These are phyloP conservation scores for Eurystomus gularis DNA, from an alignment of 2,113 vertebrate genomes.

Conservation along the genomic window DNA sequence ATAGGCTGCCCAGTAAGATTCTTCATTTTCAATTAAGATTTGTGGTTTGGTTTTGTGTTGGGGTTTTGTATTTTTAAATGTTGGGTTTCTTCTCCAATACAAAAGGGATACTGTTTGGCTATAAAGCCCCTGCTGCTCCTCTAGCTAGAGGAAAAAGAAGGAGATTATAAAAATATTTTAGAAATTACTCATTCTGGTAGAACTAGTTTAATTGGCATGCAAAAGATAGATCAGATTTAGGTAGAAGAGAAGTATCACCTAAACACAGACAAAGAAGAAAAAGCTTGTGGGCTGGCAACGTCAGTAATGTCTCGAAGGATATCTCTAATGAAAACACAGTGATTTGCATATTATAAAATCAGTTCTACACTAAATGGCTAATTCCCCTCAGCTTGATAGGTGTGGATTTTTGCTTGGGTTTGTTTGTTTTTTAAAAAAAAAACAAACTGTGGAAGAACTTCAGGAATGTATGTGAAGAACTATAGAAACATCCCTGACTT, in stretches of 20 bases:
- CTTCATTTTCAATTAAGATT: not conserved
- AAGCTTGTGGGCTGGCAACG: not conserved
- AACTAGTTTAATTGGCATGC: not conserved
- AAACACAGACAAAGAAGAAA: not conserved
- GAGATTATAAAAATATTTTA: not conserved
- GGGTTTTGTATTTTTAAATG: not conserved
- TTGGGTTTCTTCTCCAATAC: not conserved
- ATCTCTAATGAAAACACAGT: not conserved
- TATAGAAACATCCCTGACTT: not conserved
- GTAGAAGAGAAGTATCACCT: not conserved
- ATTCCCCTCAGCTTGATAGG: not conserved
- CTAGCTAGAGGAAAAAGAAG: not conserved
- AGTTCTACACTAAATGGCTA: not conserved
- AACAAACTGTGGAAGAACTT: not conserved
- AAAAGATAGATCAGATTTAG: not conserved
- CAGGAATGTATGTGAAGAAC: not conserved
- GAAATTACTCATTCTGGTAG: not conserved
- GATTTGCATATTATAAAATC: not conserved
- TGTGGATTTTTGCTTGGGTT: not conserved
- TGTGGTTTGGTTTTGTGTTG: not conserved
- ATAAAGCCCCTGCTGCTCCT: not conserved
- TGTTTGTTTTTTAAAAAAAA: not conserved
- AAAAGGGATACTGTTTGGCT: not conserved
- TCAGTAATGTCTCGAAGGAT: not conserved
- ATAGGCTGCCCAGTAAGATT: not conserved